A percentile compares a stretch with the other conserved stretches of the same genome.
These are phyloP conservation scores for Leptinotarsa texana DNA, from an alignment of 1,140 invertebrate species.

Conservation along the genomic window DNA sequence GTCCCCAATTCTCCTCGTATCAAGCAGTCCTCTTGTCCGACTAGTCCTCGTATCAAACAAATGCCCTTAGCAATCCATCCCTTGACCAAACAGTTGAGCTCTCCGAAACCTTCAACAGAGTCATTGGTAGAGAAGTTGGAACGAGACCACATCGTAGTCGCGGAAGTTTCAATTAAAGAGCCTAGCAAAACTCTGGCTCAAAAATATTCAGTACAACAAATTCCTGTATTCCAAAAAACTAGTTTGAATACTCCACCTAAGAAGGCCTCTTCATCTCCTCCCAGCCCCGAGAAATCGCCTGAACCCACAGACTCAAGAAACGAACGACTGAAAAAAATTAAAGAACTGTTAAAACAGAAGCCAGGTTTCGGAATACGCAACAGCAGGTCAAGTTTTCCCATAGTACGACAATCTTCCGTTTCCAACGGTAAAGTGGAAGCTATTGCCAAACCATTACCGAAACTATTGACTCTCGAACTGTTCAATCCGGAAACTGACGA, in stretches of 20 bases:
- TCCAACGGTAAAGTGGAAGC: constrained; percentile 59
- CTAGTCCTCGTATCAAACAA: constrained; percentile 66
- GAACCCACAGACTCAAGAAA: constrained; percentile 59
- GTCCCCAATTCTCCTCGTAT: constrained; percentile 72
- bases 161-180: constrained; percentile 19
- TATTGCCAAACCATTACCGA: constrained; percentile 65
- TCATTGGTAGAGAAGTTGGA: constrained; percentile 56
- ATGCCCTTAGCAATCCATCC: constrained; percentile 58
- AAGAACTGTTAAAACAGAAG: constrained; percentile 68
- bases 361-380: constrained; percentile 62
- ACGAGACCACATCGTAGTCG: constrained; percentile 47
- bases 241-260: constrained; percentile 40
- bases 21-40: constrained; percentile 63
- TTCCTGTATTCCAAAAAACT: constrained; percentile 52
- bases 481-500: constrained; percentile 91
- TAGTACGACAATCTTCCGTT: constrained; percentile 61
- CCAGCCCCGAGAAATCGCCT: constrained; percentile 43
- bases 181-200: constrained; percentile 45
- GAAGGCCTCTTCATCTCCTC: constrained; percentile 13
- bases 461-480: constrained; percentile 77
- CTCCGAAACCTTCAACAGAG: constrained; percentile 59
- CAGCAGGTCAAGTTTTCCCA: constrained; percentile 57
- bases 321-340: constrained; percentile 68
- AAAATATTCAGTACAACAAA: constrained; percentile 52
- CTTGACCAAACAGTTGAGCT: constrained; percentile 62